Percentiles rank a stretch among this genome's conserved stretches.
Evolutionary conservation across 2,797 vertebrate species (phyloP).

Genomic region (Threskiornis aethiopicus): DNA sequence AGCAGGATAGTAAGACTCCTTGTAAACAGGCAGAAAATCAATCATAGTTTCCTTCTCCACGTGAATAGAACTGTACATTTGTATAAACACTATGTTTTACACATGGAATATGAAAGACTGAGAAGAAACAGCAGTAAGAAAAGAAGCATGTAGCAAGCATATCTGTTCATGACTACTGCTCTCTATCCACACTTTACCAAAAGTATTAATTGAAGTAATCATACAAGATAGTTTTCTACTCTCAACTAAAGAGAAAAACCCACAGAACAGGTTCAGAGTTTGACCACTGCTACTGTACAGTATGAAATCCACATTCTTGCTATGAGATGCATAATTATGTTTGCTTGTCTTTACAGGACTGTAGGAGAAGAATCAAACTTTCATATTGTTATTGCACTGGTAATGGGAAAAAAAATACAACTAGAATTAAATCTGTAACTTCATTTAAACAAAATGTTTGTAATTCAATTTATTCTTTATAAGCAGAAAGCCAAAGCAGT

Average conservation of each 20-base stretch:
- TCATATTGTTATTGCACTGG: neutral
- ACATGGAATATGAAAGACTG: neutral
- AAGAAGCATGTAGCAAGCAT: neutral
- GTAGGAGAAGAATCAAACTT: neutral
- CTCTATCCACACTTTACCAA: neutral
- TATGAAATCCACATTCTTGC: neutral
- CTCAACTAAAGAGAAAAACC: neutral
- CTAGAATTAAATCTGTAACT: neutral
- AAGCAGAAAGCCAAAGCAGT: neutral
- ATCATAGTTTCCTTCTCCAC: neutral
- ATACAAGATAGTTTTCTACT: neutral
- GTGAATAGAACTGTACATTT: neutral
- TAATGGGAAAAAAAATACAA: neutral
- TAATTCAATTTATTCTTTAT: neutral
- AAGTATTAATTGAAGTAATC: neutral
- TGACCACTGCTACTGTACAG: neutral
- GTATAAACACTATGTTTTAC: neutral
- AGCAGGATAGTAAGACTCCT: neutral
- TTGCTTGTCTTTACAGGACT: neutral
- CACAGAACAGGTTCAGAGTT: neutral
- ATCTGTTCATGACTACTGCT: neutral
- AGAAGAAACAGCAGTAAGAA: neutral
- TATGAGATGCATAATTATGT: neutral
- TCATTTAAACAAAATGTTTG: neutral
- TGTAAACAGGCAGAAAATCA: neutral